Conservation (phyloP, 2,888 invertebrate genomes). For the Kryphioiulus occultus region DNA sequence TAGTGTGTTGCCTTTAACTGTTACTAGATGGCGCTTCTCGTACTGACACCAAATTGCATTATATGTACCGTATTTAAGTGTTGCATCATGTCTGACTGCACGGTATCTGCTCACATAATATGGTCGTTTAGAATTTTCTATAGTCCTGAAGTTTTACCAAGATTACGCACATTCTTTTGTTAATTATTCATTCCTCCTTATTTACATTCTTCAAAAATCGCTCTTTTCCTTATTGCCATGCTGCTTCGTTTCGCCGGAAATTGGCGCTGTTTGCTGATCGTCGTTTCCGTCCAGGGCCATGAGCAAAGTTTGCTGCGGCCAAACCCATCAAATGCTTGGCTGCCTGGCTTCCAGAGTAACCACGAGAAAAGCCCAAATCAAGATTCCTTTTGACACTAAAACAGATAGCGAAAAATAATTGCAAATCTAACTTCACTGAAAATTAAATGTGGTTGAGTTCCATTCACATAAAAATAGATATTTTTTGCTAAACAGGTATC, state of each 20-base stretch:
- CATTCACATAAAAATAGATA: no score
- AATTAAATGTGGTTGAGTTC: neutral
- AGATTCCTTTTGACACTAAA: slow-evolving; percentile 83
- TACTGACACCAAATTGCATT: no score
- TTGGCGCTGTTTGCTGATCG: slow-evolving; percentile 62
- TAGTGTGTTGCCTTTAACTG: no score
- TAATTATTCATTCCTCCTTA: neutral
- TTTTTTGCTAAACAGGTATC: no score
- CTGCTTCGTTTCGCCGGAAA: neutral
- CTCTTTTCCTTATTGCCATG: slow-evolving; percentile 43
- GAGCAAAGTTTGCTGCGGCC: slow-evolving; percentile 83
- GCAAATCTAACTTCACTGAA: neutral
- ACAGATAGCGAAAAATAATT: neutral
- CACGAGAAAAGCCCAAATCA: slow-evolving; percentile 85
- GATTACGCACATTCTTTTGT: neutral
- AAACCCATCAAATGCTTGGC: slow-evolving; percentile 91
- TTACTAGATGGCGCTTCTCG: no score
- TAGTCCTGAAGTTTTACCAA: neutral
- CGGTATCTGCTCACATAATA: no score
- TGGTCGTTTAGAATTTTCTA: no score
- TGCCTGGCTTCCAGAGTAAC: slow-evolving; percentile 87
- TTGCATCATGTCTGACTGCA: no score
- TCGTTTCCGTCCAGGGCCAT: slow-evolving; percentile 87
- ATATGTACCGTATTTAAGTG: no score
- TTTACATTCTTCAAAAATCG: neutral